phyloP scores from a whole-genome alignment of 1,140 invertebrate species.

The Globodera rostochiensis region DNA sequence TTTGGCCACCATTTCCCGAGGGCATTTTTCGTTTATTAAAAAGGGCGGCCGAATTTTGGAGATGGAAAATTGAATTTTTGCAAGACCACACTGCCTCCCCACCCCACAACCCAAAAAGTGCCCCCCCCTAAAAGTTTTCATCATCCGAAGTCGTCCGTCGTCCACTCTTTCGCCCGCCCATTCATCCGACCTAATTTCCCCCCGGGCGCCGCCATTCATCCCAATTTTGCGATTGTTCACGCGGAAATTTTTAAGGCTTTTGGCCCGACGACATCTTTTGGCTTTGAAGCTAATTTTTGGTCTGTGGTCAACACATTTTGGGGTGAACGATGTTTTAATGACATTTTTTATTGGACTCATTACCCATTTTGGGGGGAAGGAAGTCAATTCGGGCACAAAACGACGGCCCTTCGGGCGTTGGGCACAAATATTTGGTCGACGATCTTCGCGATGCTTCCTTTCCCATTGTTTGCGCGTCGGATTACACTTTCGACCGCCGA shows the following conservation, averaged over 20 bases:
- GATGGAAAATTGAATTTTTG: background rate
- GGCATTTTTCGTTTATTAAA: slow-evolving; percentile 20
- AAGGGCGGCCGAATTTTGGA: background rate
- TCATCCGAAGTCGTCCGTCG: background rate
- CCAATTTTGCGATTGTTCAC: background rate
- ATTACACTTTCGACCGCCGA: slow-evolving; percentile 6
- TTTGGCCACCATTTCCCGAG: background rate
- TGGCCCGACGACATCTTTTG: background rate
- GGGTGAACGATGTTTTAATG: background rate
- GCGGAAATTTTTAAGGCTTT: background rate
- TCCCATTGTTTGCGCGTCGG: slow-evolving; percentile 11
- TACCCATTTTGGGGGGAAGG: background rate
- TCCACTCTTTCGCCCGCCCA: background rate
- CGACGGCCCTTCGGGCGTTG: background rate
- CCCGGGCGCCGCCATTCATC: background rate
- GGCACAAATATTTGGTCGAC: background rate
- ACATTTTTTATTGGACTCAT: background rate
- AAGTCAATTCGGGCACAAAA: slow-evolving; percentile 7
- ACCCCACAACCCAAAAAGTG: background rate
- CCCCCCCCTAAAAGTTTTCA: background rate
- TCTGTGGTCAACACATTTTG: background rate
- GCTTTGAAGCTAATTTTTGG: background rate
- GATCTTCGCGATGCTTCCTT: background rate
- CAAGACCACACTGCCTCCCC: background rate
- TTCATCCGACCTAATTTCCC: background rate